Percentiles rank a stretch among this genome's conserved stretches.
phyloP scores from a whole-genome alignment of 2,113 vertebrate species.

The Willisornis vidua region DNA sequence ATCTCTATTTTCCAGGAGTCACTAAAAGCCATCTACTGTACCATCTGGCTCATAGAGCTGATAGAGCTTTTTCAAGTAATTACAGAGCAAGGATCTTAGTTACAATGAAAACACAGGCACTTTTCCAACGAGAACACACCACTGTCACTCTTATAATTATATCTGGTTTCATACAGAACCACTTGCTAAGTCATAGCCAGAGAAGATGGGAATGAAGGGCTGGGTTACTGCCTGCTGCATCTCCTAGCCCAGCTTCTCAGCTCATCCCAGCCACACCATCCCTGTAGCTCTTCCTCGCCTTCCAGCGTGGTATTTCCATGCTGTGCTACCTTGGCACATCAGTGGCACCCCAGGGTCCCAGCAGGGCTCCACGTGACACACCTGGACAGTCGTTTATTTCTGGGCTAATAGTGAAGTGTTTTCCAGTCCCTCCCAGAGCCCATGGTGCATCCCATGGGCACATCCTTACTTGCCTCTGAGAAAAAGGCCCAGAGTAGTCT shows the following conservation, averaged over 20 bases:
- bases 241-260: background rate
- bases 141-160: background rate
- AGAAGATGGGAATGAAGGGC: background rate
- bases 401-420: fast-evolving
- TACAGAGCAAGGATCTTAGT: background rate
- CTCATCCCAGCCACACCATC: fast-evolving
- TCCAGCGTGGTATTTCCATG: background rate
- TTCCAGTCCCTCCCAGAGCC: background rate
- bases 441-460: fast-evolving
- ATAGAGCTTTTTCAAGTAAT: background rate
- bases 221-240: background rate
- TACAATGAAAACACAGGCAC: background rate
- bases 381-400: background rate
- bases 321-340: background rate
- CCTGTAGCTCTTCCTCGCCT: background rate
- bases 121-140: background rate
- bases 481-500: background rate
- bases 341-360: background rate
- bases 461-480: background rate
- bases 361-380: fast-evolving
- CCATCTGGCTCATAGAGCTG: background rate
- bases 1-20: background rate
- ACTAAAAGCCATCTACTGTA: background rate
- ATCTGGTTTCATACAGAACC: background rate
- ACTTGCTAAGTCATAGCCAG: fast-evolving